Base-by-base conservation (phyloP, 2,113 vertebrate species). In the Salminus brasiliensis region DNA sequence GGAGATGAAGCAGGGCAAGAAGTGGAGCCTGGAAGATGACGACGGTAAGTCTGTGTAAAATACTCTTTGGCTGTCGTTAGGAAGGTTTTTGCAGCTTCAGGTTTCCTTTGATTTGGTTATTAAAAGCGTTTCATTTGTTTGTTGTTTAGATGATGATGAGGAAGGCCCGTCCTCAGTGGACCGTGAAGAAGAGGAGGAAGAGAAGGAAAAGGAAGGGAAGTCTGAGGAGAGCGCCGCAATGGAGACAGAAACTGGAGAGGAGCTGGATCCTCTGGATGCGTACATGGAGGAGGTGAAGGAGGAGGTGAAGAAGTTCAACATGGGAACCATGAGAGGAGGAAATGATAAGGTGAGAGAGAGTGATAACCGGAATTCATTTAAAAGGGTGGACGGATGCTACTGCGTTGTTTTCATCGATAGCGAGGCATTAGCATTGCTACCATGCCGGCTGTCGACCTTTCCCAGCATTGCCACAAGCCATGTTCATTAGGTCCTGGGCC, bases 211-310 rank as follows among this genome's bases (percentile, higher is more conserved):
- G 75, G 94, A 90, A 1, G 75, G 78, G 1, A 79, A 81, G 12
- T 27, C 94, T 23, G 94, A 96, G 80, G 91, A 93, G 84, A 91
- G 91, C 67, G 89, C 91, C 83, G 91, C 87, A 3, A 89, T 87
- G 84, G 96, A 96, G 77, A 93, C 95, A 41, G 91, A 93, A 70
- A 92, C 93, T 77, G 94, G 89, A 76, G 97, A 98, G 23, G 98
- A 99, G 47, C 85, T 98, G 39, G 98, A 99, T 83, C 95, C 98
- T 30, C 87, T 99, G 81, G 98, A 99, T 81, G 98, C 98, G 25
- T 99, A 99, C 80, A 99, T 99, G 98, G 98, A 99, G 88, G 98
- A 97, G 93, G 97, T 99, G 47, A 99, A 98, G 84, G 96, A 99
- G 86, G 98, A 99, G 85, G 98, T 99, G 63, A 99, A 99, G 89